Conservation (phyloP, 2,797 vertebrate genomes). For the Triplophysa bombifrons region DNA sequence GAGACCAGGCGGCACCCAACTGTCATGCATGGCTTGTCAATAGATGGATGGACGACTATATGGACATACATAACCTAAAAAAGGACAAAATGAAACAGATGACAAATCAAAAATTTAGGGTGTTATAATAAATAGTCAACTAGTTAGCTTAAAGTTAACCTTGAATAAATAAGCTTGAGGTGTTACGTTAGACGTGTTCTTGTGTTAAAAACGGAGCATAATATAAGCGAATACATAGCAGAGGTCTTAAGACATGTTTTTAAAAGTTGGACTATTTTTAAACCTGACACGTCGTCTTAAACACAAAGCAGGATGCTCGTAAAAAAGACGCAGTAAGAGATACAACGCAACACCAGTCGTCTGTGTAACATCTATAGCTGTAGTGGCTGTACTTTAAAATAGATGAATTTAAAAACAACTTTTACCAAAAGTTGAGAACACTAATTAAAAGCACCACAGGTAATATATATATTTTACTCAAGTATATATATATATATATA, state of each 20-base stretch:
- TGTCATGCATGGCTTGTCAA: neutral
- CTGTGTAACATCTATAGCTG: slow-evolving; percentile 1
- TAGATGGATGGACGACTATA: neutral
- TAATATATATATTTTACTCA: too few relatives aligned
- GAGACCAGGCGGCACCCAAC: neutral
- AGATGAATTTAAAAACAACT: neutral
- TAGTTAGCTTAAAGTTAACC: neutral
- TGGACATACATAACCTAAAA: neutral
- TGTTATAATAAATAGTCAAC: neutral
- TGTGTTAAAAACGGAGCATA: neutral
- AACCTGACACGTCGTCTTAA: neutral
- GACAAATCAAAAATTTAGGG: neutral
- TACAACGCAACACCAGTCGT: neutral
- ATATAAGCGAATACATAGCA: neutral
- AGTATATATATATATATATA: too few relatives aligned
- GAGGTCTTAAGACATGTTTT: neutral
- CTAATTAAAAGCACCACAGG: neutral
- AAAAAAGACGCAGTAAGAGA: neutral
- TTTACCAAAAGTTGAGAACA: neutral
- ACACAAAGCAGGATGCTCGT: neutral
- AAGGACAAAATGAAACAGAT: neutral
- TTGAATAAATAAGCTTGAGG: neutral
- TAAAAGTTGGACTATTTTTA: slow-evolving; percentile 1
- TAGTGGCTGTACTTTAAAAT: neutral
- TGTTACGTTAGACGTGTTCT: neutral